Evolutionary conservation across 2,797 vertebrate genomes (phyloP), one percentile per base, ranked within the genome.

Genomic region (Chaunax sp.): DNA sequence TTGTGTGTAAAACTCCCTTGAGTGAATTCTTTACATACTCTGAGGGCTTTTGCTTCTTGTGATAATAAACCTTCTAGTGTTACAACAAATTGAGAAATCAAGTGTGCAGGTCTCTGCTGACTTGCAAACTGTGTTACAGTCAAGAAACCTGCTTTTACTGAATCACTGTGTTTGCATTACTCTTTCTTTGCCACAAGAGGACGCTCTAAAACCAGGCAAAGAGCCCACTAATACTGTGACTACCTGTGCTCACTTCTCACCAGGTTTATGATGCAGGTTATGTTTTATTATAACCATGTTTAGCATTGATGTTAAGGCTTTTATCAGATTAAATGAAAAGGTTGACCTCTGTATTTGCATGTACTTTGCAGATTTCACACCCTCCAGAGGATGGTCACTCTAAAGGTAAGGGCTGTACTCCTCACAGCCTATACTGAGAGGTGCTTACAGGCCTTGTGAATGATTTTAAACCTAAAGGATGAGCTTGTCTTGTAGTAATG

Each of bases 401-500:
- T 5, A 74, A 12, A 80, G 80, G 90, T 89, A 84, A 85, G 58
- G 8, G 6, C 15, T 23, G 1, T 19, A 14, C 4, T 20, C 11
- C 19, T 30, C 5, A 38, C 55, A 1, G 8, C n/a, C 19, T n/a
- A 30, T 30, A n/a, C 25, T 50, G 20, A 46, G 15, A 6, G 28
- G 2, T 1, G 8, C 37, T 40, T 14, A 3, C 25, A 40, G 13
- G 15, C 46, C 15, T 41, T 37, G 3, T 0, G 49, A 28, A 28
- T 20, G 1, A 64, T 53, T 46, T 19, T 25, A 64, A 68, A n/a
- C 4, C 33, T 38, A 35, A 51, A 44, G 2, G 18, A 14, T 40
- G 23, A 22, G 2, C 41, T 51, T 80, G 35, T 59, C 66, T 37
- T 74, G 41, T 47, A 96, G 96, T 92, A 46, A 77, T 96, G 78